A percentile compares a stretch with the other conserved stretches of the same genome.
These are phyloP conservation scores for Apus apus DNA, from an alignment of 2,113 vertebrate genomes.

Conservation along the genomic window DNA sequence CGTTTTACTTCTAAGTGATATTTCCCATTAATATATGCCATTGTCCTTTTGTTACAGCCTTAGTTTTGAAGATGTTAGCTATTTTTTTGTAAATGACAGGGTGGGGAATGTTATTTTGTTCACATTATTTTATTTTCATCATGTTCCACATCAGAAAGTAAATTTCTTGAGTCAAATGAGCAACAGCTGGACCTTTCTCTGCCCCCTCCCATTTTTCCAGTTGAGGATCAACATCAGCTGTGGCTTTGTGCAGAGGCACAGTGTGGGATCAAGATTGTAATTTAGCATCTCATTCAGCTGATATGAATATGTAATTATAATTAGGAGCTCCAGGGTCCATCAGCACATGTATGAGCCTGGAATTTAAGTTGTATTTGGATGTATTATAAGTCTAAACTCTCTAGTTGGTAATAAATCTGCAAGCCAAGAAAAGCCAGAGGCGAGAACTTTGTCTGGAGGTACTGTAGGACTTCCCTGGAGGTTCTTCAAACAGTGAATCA, in stretches of 20 bases:
- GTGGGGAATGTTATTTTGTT: conserved; percentile 20
- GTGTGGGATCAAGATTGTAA: background rate
- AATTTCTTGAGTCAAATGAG: conserved; percentile 18
- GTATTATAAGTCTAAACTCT: conserved; percentile 16
- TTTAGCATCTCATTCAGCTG: conserved; percentile 34
- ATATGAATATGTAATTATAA: conserved; percentile 46
- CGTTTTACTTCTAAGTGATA: background rate
- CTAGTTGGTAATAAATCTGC: conserved; percentile 31
- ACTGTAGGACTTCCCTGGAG: conserved; percentile 59
- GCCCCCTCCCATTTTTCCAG: conserved; percentile 23
- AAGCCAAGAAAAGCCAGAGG: conserved; percentile 67
- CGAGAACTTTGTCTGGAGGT: conserved; percentile 62
- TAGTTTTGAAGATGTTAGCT: background rate
- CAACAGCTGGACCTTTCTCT: conserved; percentile 43
- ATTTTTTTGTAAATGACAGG: background rate
- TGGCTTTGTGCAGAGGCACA: conserved; percentile 20
- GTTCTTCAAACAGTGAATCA: conserved; percentile 64
- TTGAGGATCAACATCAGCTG: conserved; percentile 37
- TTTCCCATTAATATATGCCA: conserved; percentile 12
- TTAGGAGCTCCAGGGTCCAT: conserved; percentile 43
- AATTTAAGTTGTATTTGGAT: conserved; percentile 28
- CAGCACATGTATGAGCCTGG: conserved; percentile 15
- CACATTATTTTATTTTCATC: background rate
- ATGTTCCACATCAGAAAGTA: conserved; percentile 12
- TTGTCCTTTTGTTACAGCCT: background rate